phyloP scores from a whole-genome alignment of 2,797 vertebrate genomes.

The Pteronotus mesoamericanus region DNA sequence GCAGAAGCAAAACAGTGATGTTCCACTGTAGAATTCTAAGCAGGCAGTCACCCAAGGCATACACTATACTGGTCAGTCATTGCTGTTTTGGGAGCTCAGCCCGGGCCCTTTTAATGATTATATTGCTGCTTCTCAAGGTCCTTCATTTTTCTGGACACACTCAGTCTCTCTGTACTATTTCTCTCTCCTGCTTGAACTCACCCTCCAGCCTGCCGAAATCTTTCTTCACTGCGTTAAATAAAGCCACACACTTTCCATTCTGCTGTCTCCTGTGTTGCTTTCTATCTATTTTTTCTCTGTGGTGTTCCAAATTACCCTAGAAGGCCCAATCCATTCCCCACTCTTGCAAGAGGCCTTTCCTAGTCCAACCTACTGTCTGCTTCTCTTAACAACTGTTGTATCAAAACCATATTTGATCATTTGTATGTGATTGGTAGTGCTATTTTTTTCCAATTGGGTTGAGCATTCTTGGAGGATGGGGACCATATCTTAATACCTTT shows the following conservation, averaged over 20 bases:
- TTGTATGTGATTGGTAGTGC: background rate
- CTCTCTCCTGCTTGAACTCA: background rate
- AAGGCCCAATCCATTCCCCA: background rate
- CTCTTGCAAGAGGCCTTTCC: background rate
- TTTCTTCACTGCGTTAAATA: background rate
- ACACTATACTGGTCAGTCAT: background rate
- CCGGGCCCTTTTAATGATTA: background rate
- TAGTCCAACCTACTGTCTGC: background rate
- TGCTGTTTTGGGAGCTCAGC: background rate
- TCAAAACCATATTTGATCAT: background rate
- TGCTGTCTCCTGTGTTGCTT: background rate
- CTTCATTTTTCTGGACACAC: background rate
- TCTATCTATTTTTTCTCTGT: background rate
- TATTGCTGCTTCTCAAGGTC: background rate
- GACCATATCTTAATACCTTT: background rate
- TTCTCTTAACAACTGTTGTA: background rate
- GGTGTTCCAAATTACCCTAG: background rate
- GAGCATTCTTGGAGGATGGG: background rate
- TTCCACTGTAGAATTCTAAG: slow-evolving; percentile 40
- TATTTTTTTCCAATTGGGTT: background rate
- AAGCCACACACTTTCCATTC: background rate
- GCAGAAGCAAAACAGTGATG: background rate
- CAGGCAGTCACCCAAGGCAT: background rate
- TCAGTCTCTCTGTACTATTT: background rate
- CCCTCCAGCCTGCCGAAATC: background rate